These are phyloP conservation scores for Echinops telfairi DNA, from an alignment of 2,113 vertebrate genomes.

Conservation along the genomic window DNA sequence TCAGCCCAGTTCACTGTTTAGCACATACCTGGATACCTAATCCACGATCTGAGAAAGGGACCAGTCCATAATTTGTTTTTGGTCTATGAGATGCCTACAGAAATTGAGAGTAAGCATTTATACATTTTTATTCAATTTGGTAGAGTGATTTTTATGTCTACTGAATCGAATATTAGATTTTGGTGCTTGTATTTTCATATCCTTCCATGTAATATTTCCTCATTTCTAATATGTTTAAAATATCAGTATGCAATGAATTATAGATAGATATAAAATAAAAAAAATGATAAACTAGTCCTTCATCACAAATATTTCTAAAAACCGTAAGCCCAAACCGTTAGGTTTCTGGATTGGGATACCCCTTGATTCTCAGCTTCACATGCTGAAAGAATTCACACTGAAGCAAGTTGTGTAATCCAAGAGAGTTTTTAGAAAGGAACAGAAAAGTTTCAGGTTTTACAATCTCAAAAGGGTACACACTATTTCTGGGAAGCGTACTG, in stretches of 20 bases:
- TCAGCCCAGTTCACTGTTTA: background rate
- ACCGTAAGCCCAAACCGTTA: background rate
- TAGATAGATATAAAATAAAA: background rate
- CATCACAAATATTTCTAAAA: background rate
- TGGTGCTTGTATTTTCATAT: background rate
- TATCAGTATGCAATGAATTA: background rate
- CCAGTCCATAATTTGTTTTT: background rate
- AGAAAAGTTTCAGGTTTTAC: no score
- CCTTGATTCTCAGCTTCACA: no score
- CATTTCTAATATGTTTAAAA: conserved; percentile 37
- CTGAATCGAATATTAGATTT: background rate
- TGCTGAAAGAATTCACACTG: no score
- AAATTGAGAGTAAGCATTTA: background rate
- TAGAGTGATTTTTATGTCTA: background rate
- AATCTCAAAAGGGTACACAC: no score
- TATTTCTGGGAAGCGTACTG: no score
- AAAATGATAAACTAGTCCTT: background rate
- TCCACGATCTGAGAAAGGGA: background rate
- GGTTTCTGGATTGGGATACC: no score
- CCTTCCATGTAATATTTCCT: conserved; percentile 10
- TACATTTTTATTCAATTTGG: background rate
- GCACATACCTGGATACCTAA: background rate
- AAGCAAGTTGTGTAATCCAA: no score
- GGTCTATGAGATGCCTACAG: background rate
- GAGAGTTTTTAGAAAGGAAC: no score